phyloP scores from a whole-genome alignment of 2,888 invertebrate species.

The Agelastica alni region DNA sequence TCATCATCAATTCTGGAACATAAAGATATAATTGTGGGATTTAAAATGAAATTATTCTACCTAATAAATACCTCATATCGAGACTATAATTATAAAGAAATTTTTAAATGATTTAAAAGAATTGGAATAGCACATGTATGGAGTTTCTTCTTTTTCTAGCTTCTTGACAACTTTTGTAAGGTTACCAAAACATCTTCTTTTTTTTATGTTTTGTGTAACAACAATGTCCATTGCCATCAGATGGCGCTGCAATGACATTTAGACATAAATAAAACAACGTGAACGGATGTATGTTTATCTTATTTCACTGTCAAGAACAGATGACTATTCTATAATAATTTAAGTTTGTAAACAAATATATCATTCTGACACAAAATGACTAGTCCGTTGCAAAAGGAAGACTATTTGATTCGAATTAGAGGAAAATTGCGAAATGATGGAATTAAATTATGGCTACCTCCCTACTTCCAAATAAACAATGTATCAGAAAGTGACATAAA shows the following conservation, averaged over 20 bases:
- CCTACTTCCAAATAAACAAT: conserved; percentile 64
- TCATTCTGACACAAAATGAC: conserved; percentile 23
- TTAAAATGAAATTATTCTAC: neutral
- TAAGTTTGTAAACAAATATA: neutral
- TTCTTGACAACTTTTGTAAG: no score
- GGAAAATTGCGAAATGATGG: conserved; percentile 69
- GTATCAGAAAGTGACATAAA: conserved; percentile 57
- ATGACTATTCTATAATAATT: neutral
- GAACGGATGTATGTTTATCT: no score
- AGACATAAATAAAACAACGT: no score
- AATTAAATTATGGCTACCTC: conserved; percentile 77
- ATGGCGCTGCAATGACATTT: no score
- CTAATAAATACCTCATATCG: neutral
- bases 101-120: no score
- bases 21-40: neutral
- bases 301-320: neutral
- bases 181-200: no score
- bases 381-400: conserved; percentile 57
- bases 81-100: no score
- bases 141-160: no score
- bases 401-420: conserved; percentile 67
- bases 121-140: no score
- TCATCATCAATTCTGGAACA: conserved; percentile 12
- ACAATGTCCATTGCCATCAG: no score
- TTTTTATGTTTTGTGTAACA: no score